phyloP scores from a whole-genome alignment of 2,888 invertebrate genomes.

The Sthenelais limicola region DNA sequence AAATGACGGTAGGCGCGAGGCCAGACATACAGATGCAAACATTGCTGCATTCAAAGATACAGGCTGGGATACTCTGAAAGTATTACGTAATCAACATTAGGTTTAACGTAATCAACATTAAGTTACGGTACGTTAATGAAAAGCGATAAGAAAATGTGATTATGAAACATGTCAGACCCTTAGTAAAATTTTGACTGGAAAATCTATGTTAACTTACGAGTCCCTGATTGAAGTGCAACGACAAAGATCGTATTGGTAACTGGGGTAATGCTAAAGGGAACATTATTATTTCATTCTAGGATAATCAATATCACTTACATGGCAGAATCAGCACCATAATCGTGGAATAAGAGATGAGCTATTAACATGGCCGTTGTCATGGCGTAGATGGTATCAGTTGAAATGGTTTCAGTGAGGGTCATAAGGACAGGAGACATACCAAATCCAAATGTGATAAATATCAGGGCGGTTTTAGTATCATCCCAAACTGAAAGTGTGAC shows the following conservation, averaged over 20 bases:
- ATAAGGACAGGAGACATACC: slow-evolving; percentile 92
- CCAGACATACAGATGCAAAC: slow-evolving; percentile 94
- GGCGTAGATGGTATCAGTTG: slow-evolving; percentile 97
- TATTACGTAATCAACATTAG: too few relatives aligned
- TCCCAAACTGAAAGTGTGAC: slow-evolving; percentile 69
- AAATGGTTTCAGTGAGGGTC: slow-evolving; percentile 95
- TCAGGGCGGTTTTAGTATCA: slow-evolving; percentile 83
- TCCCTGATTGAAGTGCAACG: too few relatives aligned
- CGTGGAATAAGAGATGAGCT: slow-evolving; percentile 90
- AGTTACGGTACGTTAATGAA: too few relatives aligned
- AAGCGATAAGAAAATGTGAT: too few relatives aligned
- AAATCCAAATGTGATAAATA: slow-evolving; percentile 89
- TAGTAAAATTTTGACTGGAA: too few relatives aligned
- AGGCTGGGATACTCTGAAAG: slow-evolving; percentile 86
- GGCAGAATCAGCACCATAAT: slow-evolving; percentile 90
- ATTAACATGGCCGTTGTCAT: slow-evolving; percentile 90
- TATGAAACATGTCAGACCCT: too few relatives aligned
- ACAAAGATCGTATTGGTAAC: too few relatives aligned
- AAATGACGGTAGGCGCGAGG: slow-evolving; percentile 89
- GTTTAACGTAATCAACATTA: too few relatives aligned
- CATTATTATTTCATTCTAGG: too few relatives aligned
- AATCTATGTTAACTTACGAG: too few relatives aligned
- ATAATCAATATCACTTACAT: slow-evolving; percentile 66
- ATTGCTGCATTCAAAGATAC: slow-evolving; percentile 95
- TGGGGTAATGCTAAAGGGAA: too few relatives aligned